These are phyloP conservation scores for Stegastes partitus DNA, from an alignment of 2,113 vertebrate genomes.

Conservation along the genomic window DNA sequence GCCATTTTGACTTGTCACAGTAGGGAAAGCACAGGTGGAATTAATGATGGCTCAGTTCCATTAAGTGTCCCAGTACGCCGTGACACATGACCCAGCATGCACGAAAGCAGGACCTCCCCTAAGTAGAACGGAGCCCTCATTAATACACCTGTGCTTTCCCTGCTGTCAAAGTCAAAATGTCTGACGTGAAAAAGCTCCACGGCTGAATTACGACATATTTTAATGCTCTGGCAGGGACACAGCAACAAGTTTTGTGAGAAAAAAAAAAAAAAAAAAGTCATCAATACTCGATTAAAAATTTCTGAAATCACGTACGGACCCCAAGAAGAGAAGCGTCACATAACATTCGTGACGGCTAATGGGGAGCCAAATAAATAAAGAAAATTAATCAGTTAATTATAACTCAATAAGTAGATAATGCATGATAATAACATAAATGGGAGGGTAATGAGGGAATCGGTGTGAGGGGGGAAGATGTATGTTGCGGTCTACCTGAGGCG, in stretches of 20 bases:
- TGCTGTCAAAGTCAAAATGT: too few relatives aligned
- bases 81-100: too few relatives aligned
- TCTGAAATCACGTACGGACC: neutral
- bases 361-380: neutral
- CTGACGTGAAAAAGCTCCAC: too few relatives aligned
- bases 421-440: neutral
- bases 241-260: neutral
- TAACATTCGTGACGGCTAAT: neutral
- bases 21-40: too few relatives aligned
- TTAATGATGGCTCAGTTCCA: too few relatives aligned
- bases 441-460: neutral
- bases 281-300: neutral
- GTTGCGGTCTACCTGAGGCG: slow-evolving; percentile 90
- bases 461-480: neutral
- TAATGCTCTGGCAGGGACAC: neutral
- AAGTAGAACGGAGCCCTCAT: too few relatives aligned
- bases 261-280: neutral
- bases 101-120: too few relatives aligned
- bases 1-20: too few relatives aligned
- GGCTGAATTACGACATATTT: neutral
- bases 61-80: too few relatives aligned
- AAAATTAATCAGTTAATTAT: neutral
- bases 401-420: neutral
- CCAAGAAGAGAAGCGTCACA: neutral
- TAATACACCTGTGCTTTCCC: too few relatives aligned